phyloP scores from a whole-genome alignment of 2,888 invertebrate species.

The Sussaba pulchella region DNA sequence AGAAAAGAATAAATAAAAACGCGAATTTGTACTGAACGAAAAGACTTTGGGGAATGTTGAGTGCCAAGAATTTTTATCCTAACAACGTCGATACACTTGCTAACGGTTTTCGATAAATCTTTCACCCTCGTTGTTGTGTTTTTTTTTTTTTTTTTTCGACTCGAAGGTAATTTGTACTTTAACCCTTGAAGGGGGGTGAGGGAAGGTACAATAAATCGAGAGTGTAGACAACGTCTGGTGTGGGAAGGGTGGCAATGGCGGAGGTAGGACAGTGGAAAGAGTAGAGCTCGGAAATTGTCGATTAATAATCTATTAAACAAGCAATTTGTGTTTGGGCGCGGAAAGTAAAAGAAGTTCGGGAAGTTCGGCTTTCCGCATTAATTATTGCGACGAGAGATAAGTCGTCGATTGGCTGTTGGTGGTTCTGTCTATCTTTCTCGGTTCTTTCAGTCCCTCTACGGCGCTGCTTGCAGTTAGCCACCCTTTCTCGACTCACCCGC shows the following conservation, averaged over 20 bases:
- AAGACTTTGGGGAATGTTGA: not conserved
- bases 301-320: slow-evolving; percentile 77
- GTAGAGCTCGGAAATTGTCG: slow-evolving; percentile 68
- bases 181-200: too few species aligned
- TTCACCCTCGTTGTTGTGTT: not conserved
- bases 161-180: not conserved
- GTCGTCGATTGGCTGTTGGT: slow-evolving; percentile 44
- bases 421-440: slow-evolving; percentile 1
- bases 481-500: not conserved
- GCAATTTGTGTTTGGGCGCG: slow-evolving; percentile 75
- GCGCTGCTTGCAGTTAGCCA: slow-evolving; percentile 1
- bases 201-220: slow-evolving; percentile 24
- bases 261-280: slow-evolving; percentile 1
- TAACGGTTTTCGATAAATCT: slow-evolving; percentile 34
- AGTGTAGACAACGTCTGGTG: slow-evolving; percentile 35
- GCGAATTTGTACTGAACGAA: not conserved
- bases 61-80: slow-evolving; percentile 37
- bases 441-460: slow-evolving; percentile 16
- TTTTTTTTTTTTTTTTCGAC: slow-evolving; percentile 1
- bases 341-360: slow-evolving; percentile 75
- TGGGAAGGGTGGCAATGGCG: slow-evolving; percentile 43
- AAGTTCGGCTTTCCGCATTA: slow-evolving; percentile 71
- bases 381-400: slow-evolving; percentile 63
- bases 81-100: slow-evolving; percentile 38
- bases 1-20: not conserved